Conservation (phyloP, 2,797 vertebrate species). For the Apogon talboti region DNA sequence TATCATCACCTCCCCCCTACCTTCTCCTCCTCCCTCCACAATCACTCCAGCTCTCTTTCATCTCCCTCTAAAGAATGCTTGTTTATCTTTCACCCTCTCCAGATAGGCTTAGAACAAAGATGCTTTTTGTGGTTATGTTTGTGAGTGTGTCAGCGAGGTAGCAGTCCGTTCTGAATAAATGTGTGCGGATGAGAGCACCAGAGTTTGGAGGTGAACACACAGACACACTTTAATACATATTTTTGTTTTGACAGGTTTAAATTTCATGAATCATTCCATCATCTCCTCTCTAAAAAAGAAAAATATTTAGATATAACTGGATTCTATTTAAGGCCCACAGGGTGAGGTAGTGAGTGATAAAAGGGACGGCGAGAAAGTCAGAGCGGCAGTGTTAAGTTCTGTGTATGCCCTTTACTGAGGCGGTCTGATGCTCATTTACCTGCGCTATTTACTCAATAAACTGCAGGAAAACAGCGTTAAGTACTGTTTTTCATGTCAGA, state of each 20-base stretch:
- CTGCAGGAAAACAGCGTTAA: constrained; percentile 42
- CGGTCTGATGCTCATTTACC: constrained; percentile 22
- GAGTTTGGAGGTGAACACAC: constrained; percentile 22
- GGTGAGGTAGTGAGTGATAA: constrained; percentile 9
- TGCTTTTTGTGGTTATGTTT: constrained; percentile 53
- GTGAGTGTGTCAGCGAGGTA: constrained; percentile 21
- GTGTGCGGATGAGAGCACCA: constrained; percentile 8
- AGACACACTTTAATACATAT: constrained; percentile 10
- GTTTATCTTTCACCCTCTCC: constrained; percentile 66
- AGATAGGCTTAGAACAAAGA: constrained; percentile 66
- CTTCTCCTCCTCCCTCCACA: constrained; percentile 35
- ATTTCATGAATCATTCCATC: constrained; percentile 48
- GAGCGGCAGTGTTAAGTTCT: constrained; percentile 22
- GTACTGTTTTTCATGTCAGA: constrained; percentile 23
- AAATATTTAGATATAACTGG: constrained; percentile 40
- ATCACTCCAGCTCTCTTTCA: constrained; percentile 67
- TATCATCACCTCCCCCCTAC: constrained; percentile 45
- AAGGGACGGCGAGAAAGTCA: constrained; percentile 18
- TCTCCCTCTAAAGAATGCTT: constrained; percentile 66
- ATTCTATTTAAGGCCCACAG: constrained; percentile 16
- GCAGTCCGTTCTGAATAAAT: constrained; percentile 6
- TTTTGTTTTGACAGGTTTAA: constrained; percentile 38
- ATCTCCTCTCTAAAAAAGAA: constrained; percentile 32
- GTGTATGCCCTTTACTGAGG: constrained; percentile 15
- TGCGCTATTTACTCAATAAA: constrained; percentile 42